phyloP scores from a whole-genome alignment of 2,113 vertebrate genomes.

The Myrmecobius fasciatus region DNA sequence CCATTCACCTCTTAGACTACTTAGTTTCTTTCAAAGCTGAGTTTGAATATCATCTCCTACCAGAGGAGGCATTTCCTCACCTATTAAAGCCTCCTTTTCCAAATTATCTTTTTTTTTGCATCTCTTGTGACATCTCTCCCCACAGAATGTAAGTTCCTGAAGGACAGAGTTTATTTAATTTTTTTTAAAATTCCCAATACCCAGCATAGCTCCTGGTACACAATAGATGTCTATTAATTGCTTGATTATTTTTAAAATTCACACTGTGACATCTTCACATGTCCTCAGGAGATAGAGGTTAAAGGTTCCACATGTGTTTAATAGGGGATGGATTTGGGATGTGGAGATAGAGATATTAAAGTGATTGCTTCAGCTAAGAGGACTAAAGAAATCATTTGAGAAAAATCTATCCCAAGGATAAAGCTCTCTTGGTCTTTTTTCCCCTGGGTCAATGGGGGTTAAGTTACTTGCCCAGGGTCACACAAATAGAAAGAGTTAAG shows the following conservation, averaged over 20 bases:
- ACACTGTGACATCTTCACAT: not conserved
- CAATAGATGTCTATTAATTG: not conserved
- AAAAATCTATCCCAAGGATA: not conserved
- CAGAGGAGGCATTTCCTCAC: not conserved
- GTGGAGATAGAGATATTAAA: not conserved
- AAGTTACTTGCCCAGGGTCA: too few species aligned
- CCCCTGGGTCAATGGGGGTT: too few species aligned
- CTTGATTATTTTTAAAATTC: not conserved
- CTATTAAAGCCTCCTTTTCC: not conserved
- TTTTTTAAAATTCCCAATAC: not conserved
- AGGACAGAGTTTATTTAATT: not conserved
- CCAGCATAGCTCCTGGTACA: not conserved
- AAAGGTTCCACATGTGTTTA: not conserved
- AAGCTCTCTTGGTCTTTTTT: not conserved
- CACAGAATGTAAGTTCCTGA: not conserved
- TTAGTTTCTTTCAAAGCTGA: not conserved
- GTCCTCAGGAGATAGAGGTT: not conserved
- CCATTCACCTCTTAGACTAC: not conserved
- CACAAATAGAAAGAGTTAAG: too few species aligned
- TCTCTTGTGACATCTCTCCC: not conserved
- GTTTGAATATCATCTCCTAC: not conserved
- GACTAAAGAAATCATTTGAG: not conserved
- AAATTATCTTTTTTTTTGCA: not conserved
- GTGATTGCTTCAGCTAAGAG: not conserved
- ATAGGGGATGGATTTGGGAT: not conserved